These are phyloP conservation scores for Tethea ocularis DNA, from an alignment of 2,888 invertebrate species.

Conservation along the genomic window DNA sequence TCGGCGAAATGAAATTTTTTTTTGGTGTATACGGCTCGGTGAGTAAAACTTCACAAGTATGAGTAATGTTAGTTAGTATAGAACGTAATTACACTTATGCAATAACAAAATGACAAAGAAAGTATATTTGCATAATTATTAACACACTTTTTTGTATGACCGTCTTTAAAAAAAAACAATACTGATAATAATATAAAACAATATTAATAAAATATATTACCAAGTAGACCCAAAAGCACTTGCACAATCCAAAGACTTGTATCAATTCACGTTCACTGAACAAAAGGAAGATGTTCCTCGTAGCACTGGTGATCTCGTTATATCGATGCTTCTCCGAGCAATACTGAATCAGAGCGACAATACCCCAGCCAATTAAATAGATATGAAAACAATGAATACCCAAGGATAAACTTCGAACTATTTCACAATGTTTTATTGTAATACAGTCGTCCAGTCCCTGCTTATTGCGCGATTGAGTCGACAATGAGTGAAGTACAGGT, in stretches of 20 bases:
- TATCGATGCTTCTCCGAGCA: constrained; percentile 18
- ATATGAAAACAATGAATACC: constrained; percentile 47
- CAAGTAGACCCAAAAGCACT: not conserved
- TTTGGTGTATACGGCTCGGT: not conserved
- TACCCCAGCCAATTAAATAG: constrained; percentile 49
- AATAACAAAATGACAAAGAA: not conserved
- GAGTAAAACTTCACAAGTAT: not conserved
- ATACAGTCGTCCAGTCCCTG: constrained; percentile 23
- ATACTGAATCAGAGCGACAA: constrained; percentile 38
- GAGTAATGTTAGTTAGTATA: not conserved
- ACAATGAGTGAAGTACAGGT: constrained; percentile 30
- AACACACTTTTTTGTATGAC: not conserved
- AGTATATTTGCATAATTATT: no score
- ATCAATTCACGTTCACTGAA: not conserved
- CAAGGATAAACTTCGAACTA: constrained; percentile 41
- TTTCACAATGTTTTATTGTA: constrained; percentile 55
- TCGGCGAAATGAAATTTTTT: not conserved
- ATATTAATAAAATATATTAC: not conserved
- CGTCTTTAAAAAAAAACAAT: not conserved
- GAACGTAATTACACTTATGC: not conserved
- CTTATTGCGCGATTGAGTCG: constrained; percentile 30
- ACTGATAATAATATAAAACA: not conserved
- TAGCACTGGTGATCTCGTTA: not conserved
- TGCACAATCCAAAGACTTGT: not conserved
- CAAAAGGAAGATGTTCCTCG: not conserved